Evolutionary conservation across 2,113 vertebrate genomes (phyloP), one percentile per base, ranked within the genome.

Genomic region (Otolemur garnettii): DNA sequence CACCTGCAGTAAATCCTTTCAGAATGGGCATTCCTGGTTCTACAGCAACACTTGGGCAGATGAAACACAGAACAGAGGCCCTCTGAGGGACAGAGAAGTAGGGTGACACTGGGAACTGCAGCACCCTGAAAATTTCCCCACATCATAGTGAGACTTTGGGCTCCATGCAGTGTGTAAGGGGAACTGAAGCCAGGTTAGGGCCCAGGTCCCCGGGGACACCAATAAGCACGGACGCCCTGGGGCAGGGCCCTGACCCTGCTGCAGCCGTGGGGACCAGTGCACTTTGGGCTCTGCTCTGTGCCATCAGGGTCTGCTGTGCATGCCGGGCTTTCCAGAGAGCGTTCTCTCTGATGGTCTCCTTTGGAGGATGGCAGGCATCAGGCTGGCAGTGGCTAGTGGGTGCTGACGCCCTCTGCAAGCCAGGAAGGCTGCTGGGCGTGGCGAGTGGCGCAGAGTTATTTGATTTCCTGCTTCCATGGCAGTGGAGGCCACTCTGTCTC

Each of bases 381-480:
- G 69, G 59, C 91, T 88, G 53, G 28, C 38, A 83, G 81, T 88
- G 96, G 97, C 91, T 79, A 79, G 94, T 69, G 93, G 93, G 57
- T 15, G 45, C 60, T 84, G 87, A 74, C 94, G 90, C 55, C 92
- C 84, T 95, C 79, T 81, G 0, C 93, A 88, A 4, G 0, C 93
- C 90, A 4, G 0, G 71, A 2, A 53, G 55, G 30, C 82, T 50
- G 85, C 94, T 93, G 96, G 87, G 81, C 59, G 17, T 77, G 89
- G 80, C 91, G 57, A 81, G 75, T 96, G 93, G 97, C 94, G 75
- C 10, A 90, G 97, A 97, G 92, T 97, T 97, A 96, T 97, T 77
- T 80, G 94, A 95, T 97, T 96, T 94, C 59, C 90, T 85, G 90
- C 94, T 96, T 94, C 60, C 45, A 12, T 19, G 72, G 5, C 81